These are phyloP conservation scores for Alethe diademata DNA, from an alignment of 2,113 vertebrate genomes.

Conservation along the genomic window DNA sequence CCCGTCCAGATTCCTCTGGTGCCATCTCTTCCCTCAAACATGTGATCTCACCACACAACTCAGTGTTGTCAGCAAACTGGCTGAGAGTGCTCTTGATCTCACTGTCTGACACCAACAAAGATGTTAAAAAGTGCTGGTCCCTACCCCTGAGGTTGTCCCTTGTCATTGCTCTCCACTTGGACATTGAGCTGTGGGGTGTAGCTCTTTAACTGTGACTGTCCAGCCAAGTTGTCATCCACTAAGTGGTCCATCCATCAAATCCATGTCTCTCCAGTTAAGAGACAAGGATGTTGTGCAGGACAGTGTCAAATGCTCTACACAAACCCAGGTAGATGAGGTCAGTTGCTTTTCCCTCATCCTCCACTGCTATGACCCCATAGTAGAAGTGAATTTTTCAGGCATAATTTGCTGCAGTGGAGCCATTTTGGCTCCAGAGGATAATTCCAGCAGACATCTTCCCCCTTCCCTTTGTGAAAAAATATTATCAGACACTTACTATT, in stretches of 20 bases:
- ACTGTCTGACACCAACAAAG: background rate
- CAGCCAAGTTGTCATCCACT: background rate
- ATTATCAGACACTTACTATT: background rate
- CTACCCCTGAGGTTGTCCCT: background rate
- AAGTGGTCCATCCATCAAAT: background rate
- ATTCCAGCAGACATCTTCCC: background rate
- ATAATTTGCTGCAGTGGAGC: fast-evolving
- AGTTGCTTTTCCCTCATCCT: background rate
- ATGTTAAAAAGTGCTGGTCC: background rate
- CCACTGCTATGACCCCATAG: background rate
- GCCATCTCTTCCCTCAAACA: fast-evolving
- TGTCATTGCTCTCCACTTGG: background rate
- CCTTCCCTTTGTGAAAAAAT: background rate
- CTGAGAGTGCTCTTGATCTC: background rate
- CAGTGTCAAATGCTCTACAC: background rate
- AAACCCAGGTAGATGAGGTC: background rate
- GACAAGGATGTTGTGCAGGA: background rate
- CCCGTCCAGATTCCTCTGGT: background rate
- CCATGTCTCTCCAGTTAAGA: background rate
- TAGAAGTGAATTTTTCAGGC: background rate
- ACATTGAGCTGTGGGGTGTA: background rate
- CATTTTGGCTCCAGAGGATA: background rate
- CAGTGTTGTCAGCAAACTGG: background rate
- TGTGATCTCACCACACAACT: background rate
- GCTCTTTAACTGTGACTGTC: background rate